Conservation (phyloP, 2,113 vertebrate species). For the Nycticryphes semicollaris region DNA sequence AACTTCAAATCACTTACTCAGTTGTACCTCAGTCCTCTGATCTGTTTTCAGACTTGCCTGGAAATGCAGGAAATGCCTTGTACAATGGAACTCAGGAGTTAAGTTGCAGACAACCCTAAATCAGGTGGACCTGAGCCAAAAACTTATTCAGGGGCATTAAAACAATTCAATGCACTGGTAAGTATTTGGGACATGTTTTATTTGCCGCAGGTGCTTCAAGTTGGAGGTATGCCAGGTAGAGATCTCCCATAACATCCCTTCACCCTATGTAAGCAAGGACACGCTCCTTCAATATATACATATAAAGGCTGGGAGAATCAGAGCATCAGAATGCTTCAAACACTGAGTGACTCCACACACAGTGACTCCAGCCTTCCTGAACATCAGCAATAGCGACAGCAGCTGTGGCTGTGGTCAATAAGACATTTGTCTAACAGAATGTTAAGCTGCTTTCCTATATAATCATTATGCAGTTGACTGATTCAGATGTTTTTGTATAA, state of each 20-base stretch:
- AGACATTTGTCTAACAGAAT: slow-evolving; percentile 51
- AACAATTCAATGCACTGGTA: neutral
- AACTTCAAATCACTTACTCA: neutral
- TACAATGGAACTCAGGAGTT: neutral
- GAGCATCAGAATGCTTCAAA: neutral
- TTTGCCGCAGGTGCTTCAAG: neutral
- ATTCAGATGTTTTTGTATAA: slow-evolving; percentile 26
- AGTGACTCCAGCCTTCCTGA: neutral
- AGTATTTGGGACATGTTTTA: neutral
- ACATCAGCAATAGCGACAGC: neutral
- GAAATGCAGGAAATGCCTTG: neutral
- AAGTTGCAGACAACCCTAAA: neutral
- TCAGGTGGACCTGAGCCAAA: neutral
- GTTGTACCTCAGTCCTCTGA: neutral
- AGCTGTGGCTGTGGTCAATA: slow-evolving; percentile 45
- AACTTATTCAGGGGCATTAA: neutral
- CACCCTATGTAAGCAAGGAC: neutral
- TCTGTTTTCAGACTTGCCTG: neutral
- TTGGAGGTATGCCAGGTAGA: neutral
- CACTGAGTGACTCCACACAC: neutral
- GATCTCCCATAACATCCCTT: neutral
- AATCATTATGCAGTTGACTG: slow-evolving; percentile 43
- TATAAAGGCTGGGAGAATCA: neutral
- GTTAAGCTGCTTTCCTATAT: slow-evolving; percentile 32
- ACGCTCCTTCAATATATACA: neutral